These are phyloP conservation scores for Anthophora plumipes DNA, from an alignment of 2,888 invertebrate species.

Conservation along the genomic window DNA sequence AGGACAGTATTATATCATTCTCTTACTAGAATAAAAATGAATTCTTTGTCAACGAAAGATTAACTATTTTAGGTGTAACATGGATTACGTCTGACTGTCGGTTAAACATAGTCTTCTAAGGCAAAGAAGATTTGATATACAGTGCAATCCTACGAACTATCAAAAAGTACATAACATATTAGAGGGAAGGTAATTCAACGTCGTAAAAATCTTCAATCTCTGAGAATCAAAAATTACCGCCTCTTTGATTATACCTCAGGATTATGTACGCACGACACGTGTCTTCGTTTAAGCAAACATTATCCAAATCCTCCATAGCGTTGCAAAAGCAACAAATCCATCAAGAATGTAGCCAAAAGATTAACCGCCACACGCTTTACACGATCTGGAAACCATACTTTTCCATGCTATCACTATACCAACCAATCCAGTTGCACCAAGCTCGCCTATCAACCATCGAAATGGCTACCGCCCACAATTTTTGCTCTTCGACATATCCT, in stretches of 20 bases:
- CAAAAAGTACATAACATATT: too few species aligned
- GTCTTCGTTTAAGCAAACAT: constrained; percentile 7
- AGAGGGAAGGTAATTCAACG: too few species aligned
- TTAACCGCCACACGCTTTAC: neutral
- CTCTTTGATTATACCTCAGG: neutral
- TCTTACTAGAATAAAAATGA: too few species aligned
- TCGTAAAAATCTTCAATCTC: neutral
- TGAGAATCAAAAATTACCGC: neutral
- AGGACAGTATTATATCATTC: too few species aligned
- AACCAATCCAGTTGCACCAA: constrained; percentile 14
- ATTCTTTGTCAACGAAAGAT: too few species aligned
- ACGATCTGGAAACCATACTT: neutral
- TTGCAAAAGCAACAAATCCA: neutral
- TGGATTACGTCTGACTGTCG: too few species aligned
- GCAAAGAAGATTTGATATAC: too few species aligned
- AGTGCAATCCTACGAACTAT: too few species aligned
- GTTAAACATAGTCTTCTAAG: too few species aligned
- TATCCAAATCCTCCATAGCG: neutral
- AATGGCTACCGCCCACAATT: constrained; percentile 35
- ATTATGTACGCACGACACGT: neutral
- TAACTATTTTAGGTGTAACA: too few species aligned
- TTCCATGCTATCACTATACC: neutral
- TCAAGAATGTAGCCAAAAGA: neutral
- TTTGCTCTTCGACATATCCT: constrained; percentile 27
- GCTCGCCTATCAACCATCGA: constrained; percentile 12